phyloP scores from a whole-genome alignment of 2,888 invertebrate genomes.

The Ophraella communa region DNA sequence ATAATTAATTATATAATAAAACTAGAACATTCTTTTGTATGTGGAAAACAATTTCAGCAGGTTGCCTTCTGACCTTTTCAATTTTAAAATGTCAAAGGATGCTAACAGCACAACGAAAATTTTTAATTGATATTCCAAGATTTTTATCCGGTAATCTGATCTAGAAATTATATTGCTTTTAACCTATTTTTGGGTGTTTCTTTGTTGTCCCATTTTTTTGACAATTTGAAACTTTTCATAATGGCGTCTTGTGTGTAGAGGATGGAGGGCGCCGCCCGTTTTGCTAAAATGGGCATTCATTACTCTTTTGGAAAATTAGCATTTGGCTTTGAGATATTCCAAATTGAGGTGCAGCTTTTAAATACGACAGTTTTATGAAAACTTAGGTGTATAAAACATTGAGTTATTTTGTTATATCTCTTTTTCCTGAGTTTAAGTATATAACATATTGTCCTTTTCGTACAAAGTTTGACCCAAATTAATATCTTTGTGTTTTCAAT shows the following conservation, averaged over 20 bases:
- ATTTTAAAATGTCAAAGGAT: constrained; percentile 3
- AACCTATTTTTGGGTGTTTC: not conserved
- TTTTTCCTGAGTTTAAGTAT: too few relatives aligned
- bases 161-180: not conserved
- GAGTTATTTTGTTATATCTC: too few relatives aligned
- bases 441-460: too few relatives aligned
- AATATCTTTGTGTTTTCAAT: too few relatives aligned
- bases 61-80: constrained; percentile 18
- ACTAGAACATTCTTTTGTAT: too few relatives aligned
- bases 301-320: not conserved
- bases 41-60: not conserved
- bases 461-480: too few relatives aligned
- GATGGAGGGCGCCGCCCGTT: constrained; percentile 51
- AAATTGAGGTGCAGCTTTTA: not conserved
- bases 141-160: too few relatives aligned
- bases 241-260: constrained; percentile 34
- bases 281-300: not conserved
- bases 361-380: not conserved
- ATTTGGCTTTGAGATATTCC: not conserved
- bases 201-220: constrained; percentile 11
- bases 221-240: constrained; percentile 28
- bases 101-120: not conserved
- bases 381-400: too few relatives aligned
- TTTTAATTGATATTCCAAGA: not conserved
- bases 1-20: too few relatives aligned